Conservation (phyloP, 2,888 invertebrate genomes). For the Spialia ferax region DNA sequence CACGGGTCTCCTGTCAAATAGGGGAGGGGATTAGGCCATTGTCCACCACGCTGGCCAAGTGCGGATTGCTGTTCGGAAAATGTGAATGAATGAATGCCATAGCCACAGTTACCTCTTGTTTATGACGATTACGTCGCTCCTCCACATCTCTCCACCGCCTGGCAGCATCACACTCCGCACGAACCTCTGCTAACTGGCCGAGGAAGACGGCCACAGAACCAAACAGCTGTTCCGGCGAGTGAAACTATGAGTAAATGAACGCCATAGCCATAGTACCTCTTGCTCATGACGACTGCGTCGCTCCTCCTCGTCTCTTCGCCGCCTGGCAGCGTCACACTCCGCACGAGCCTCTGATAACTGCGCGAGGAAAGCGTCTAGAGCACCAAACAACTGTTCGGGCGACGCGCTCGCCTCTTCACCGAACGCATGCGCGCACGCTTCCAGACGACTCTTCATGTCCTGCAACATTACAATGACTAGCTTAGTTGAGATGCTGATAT, state of each 20-base stretch:
- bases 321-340: conserved; percentile 95
- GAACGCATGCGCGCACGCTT: conserved; percentile 95
- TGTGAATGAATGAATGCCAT: too few species aligned
- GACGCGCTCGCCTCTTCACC: conserved; percentile 96
- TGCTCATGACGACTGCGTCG: conserved; percentile 95
- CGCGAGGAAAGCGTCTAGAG: conserved; percentile 95
- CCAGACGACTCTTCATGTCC: conserved; percentile 98
- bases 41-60: too few species aligned
- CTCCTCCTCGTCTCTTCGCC: conserved; percentile 96
- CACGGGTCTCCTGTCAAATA: too few species aligned
- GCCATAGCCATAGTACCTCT: conserved; percentile 81
- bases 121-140: conserved; percentile 94
- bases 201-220: conserved; percentile 97
- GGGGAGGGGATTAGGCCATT: too few species aligned
- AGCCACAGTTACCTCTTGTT: conserved; percentile 90
- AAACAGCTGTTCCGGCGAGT: conserved; percentile 98
- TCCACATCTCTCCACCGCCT: conserved; percentile 95
- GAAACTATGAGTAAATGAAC: too few species aligned
- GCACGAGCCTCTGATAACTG: conserved; percentile 94
- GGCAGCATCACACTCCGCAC: conserved; percentile 95
- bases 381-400: conserved; percentile 97
- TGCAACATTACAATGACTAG: conserved; percentile 45
- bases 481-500: too few species aligned
- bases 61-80: too few species aligned
- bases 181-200: conserved; percentile 92